Conservation (phyloP, 1,140 invertebrate genomes). For the Pygmarrhopalites habei region DNA sequence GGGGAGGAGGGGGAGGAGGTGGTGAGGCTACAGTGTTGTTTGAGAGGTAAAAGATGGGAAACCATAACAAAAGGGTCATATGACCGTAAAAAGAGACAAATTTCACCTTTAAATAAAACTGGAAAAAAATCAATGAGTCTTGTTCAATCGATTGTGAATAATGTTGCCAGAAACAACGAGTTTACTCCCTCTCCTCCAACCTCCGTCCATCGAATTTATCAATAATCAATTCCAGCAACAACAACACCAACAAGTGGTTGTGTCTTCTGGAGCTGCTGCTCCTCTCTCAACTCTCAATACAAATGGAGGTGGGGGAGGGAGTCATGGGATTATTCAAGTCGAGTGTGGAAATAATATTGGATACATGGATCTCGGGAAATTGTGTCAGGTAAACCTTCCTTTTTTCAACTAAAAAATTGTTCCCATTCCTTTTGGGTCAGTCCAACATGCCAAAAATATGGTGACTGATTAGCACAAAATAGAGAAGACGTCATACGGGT, state of each 20-base stretch:
- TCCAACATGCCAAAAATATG: no score
- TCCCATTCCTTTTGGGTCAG: no score
- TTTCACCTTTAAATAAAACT: conserved; percentile 15
- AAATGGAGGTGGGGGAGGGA: no score
- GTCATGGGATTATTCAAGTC: conserved; percentile 28
- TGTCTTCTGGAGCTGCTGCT: neutral
- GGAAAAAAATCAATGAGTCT: conserved; percentile 6
- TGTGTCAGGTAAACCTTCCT: no score
- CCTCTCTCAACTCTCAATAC: no score
- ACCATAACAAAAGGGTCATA: conserved; percentile 15
- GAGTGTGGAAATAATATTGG: conserved; percentile 37
- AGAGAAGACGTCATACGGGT: no score
- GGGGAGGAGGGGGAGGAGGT: no score
- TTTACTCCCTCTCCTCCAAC: conserved; percentile 2
- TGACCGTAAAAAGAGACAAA: neutral
- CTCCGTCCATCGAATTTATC: conserved; percentile 8
- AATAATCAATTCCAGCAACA: conserved; percentile 8
- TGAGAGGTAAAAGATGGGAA: conserved; percentile 11
- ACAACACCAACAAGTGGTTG: neutral
- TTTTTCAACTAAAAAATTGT: no score
- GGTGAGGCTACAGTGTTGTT: neutral
- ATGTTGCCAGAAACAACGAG: conserved; percentile 13
- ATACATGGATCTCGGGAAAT: conserved; percentile 28
- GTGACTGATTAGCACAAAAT: no score
- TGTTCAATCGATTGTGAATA: neutral